Conservation (phyloP, 2,797 vertebrate species). For the Coranthus polyacanthus region DNA sequence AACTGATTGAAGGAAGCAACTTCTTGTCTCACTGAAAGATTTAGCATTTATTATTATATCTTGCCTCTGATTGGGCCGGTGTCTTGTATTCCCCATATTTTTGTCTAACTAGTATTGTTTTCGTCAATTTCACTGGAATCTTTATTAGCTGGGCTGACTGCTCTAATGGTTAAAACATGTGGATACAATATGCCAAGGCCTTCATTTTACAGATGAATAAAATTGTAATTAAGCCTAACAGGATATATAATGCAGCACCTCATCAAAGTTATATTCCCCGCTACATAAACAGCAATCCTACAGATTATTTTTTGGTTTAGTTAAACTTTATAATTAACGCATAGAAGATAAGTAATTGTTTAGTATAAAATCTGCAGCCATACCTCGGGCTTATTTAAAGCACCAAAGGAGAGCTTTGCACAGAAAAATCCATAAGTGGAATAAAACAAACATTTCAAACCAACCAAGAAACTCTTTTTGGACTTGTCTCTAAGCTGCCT, state of each 20-base stretch:
- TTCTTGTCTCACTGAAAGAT: not conserved
- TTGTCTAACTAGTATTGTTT: not conserved
- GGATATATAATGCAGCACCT: conserved; percentile 11
- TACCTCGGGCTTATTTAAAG: conserved; percentile 37
- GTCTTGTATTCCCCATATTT: conserved; percentile 3
- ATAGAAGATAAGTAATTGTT: conserved; percentile 13
- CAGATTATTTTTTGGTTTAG: conserved; percentile 18
- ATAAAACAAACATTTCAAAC: conserved; percentile 27
- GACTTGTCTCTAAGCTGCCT: conserved; percentile 11
- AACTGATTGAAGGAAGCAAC: conserved; percentile 5
- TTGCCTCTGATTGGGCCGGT: conserved; percentile 10
- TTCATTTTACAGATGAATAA: conserved; percentile 2
- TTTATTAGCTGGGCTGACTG: not conserved
- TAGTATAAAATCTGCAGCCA: conserved; percentile 9
- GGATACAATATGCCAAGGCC: not conserved
- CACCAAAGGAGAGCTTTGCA: conserved; percentile 16
- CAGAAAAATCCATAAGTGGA: not conserved
- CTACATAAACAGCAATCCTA: conserved; percentile 7
- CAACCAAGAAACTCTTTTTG: conserved; percentile 1
- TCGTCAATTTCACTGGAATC: not conserved
- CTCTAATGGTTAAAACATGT: not conserved
- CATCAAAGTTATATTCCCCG: conserved; percentile 1
- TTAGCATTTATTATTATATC: not conserved
- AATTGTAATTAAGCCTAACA: conserved; percentile 6
- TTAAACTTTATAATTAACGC: conserved; percentile 27